Base-by-base conservation (phyloP, 2,888 invertebrate species). In the Julus scanicus region DNA sequence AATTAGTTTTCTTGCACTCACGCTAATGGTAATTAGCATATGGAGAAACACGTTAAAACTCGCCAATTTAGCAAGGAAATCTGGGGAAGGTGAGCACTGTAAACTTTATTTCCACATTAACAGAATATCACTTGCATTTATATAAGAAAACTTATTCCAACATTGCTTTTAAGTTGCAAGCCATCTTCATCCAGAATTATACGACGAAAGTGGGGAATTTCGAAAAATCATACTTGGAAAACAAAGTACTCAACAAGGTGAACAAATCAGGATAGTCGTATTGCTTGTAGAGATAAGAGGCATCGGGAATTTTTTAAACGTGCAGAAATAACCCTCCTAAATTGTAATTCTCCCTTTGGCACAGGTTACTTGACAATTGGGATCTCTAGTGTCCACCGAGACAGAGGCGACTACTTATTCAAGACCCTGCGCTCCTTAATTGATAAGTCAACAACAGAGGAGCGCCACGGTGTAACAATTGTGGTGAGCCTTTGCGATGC, bases 401-500 rank as follows among this genome's bases (percentile, higher is more conserved):
- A 90, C 71, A 92, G 92, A 71, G 90, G 89, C 49, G 91, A 91
- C 88, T 93, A 93, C 90, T 90, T 93, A 57, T 90, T 90, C 39
- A 89, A 91, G 88, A 93, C 93, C 0, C 87, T 93, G 8, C 89
- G 90, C 49, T 92, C 92, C n/a, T 89, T 93, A 39, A 90, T 92
- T 8, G 89, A 91, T 29, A 90, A 91, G 88, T 92, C 92, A 5
- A 90, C 91, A 4, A 89, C 89, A 0, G 89, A 89, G 1, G 92
- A 92, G 53, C 90, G 91, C 84, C 83, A 89, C 9, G 90, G 91
- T 53, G 90, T 91, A 8, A 91, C 91, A 3, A 90, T 93, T 40
- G 91, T 93, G 13, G 91, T 93, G 39, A 91, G 92, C 88, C 90
- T 92, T 87, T 91, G 92, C 8, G 93, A 93, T 89, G 90, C 90